These are phyloP conservation scores for Pharmacophagus antenor DNA, from an alignment of 2,888 invertebrate genomes.

Conservation along the genomic window DNA sequence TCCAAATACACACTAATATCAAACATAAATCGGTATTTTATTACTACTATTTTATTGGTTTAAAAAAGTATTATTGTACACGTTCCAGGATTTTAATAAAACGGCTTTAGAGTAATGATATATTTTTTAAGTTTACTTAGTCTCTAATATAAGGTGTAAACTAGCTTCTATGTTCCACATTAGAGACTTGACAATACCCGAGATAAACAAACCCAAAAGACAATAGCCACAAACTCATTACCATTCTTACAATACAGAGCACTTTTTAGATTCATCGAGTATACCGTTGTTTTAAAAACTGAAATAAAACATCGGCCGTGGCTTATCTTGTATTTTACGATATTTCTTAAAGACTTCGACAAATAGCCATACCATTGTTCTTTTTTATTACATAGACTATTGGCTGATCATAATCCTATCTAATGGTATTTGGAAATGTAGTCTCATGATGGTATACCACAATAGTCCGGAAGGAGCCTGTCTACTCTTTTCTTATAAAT, in stretches of 20 bases:
- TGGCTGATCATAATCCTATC: not conserved
- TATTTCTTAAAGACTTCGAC: not conserved
- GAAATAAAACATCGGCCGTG: not conserved
- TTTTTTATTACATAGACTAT: not conserved
- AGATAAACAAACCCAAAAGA: not conserved
- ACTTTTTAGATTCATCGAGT: not conserved
- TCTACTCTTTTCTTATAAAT: no score
- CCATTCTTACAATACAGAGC: not conserved
- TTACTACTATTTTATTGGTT: not conserved
- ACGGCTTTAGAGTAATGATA: not conserved
- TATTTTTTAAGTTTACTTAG: not conserved
- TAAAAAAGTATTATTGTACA: not conserved
- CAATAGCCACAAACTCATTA: not conserved
- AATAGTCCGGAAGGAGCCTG: no score
- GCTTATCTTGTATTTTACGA: not conserved
- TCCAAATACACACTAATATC: not conserved
- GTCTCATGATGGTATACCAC: no score
- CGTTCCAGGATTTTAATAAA: not conserved
- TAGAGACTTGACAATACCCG: not conserved
- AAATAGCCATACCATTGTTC: not conserved
- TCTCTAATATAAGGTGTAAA: not conserved
- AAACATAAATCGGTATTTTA: not conserved
- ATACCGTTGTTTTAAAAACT: not conserved
- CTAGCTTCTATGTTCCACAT: slow-evolving; percentile 1
- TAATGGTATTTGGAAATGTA: no score